phyloP scores from a whole-genome alignment of 2,797 vertebrate genomes.

The Natrix natrix region DNA sequence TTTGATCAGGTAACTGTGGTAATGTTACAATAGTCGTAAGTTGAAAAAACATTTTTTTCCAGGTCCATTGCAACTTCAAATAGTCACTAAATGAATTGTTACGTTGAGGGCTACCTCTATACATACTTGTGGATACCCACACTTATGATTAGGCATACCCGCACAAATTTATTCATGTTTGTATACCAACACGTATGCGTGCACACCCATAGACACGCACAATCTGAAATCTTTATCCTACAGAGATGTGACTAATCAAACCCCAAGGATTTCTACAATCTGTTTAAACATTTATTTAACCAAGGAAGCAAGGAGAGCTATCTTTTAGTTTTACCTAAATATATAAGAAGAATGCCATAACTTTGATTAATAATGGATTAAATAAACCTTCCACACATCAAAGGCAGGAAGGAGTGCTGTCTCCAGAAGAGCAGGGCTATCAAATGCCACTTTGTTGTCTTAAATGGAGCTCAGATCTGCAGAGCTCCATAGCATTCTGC shows the following conservation, averaged over 20 bases:
- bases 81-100: not conserved
- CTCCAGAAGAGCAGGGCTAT: conserved; percentile 85
- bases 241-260: conserved; percentile 27
- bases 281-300: conserved; percentile 77
- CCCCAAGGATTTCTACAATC: conserved; percentile 62
- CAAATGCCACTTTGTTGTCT: conserved; percentile 98
- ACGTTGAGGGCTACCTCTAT: not conserved
- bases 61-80: not conserved
- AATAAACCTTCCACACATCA: conserved; percentile 89
- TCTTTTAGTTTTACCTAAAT: conserved; percentile 94
- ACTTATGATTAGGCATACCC: not conserved
- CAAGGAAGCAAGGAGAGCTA: conserved; percentile 79
- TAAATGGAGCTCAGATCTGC: conserved; percentile 83
- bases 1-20: not conserved
- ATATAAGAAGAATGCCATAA: conserved; percentile 81
- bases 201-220: not conserved
- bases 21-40: not conserved
- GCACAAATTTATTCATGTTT: not conserved
- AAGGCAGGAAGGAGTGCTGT: conserved; percentile 95
- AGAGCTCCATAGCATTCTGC: conserved; percentile 64
- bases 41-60: not conserved
- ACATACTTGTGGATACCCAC: not conserved
- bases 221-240: conserved; percentile 35
- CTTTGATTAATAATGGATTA: conserved; percentile 99
- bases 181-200: not conserved